These are phyloP conservation scores for Eustalomyia histrio DNA, from an alignment of 2,888 invertebrate genomes.

Conservation along the genomic window DNA sequence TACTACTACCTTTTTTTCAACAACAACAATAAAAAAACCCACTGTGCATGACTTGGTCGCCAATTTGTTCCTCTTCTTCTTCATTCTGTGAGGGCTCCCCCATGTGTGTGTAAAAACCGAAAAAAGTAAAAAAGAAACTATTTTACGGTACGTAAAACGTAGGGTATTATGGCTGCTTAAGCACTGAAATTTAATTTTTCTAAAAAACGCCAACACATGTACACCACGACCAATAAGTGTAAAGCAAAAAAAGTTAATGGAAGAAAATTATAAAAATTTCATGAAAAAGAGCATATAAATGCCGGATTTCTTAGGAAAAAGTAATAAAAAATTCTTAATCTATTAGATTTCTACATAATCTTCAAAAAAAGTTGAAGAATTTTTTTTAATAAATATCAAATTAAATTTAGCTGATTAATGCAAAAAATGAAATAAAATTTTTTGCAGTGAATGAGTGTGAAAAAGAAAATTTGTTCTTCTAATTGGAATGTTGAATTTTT, in stretches of 20 bases:
- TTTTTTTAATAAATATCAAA: conserved; percentile 24
- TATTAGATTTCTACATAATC: neutral
- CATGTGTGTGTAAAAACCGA: conserved; percentile 40
- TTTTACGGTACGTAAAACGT: conserved; percentile 45
- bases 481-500: conserved; percentile 46
- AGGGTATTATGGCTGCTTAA: conserved; percentile 49
- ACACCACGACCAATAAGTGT: conserved; percentile 38
- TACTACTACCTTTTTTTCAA: conserved; percentile 52
- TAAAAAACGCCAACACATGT: conserved; percentile 61
- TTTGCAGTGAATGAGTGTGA: conserved; percentile 32
- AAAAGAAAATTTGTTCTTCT: conserved; percentile 39
- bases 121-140: conserved; percentile 28
- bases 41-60: conserved; percentile 56
- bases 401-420: neutral
- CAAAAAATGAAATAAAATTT: conserved; percentile 16
- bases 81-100: conserved; percentile 22
- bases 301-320: conserved; percentile 14
- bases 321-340: conserved; percentile 9
- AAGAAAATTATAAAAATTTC: conserved; percentile 25
- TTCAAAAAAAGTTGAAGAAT: neutral
- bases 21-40: conserved; percentile 53
- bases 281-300: conserved; percentile 2
- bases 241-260: conserved; percentile 25
- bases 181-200: conserved; percentile 30
- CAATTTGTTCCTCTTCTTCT: conserved; percentile 42